These are phyloP conservation scores for human (Homo sapiens) DNA, from an alignment of 2,113 vertebrate species.

Conservation along the genomic window DNA sequence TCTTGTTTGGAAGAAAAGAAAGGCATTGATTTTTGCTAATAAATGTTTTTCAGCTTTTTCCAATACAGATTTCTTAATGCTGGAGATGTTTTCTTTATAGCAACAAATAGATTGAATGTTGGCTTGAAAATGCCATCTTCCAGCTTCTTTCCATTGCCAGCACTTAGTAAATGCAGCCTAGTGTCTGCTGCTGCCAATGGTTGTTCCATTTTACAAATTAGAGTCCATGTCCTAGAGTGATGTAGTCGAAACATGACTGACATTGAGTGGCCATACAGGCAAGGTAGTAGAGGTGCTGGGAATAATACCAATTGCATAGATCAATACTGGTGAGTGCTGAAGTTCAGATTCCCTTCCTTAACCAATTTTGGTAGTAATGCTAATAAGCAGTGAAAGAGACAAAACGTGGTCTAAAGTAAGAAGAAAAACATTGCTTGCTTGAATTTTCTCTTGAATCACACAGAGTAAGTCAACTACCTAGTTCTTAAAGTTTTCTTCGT, in stretches of 20 bases:
- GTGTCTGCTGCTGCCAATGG: background rate
- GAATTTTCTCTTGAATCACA: conserved; percentile 3
- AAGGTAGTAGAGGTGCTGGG: background rate
- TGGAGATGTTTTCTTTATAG: conserved; percentile 25
- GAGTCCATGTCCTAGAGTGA: conserved; percentile 23
- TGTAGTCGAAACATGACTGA: background rate
- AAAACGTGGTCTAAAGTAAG: background rate
- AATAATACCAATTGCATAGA: background rate
- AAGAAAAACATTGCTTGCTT: background rate
- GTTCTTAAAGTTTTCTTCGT: background rate
- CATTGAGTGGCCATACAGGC: background rate
- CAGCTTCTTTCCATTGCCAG: background rate
- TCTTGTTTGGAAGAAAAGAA: conserved; percentile 40
- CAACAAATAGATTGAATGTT: background rate
- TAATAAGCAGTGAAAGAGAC: conserved; percentile 38
- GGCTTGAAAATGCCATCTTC: conserved; percentile 56
- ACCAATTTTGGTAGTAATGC: background rate
- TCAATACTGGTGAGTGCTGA: conserved; percentile 15
- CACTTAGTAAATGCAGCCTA: background rate
- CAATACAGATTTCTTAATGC: background rate
- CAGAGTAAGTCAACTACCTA: background rate
- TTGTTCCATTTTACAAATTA: conserved; percentile 29
- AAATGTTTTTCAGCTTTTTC: conserved; percentile 50
- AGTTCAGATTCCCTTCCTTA: conserved; percentile 44
- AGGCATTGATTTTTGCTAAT: conserved; percentile 66